Percentiles rank a stretch among this genome's conserved stretches.
Evolutionary conservation across 1,140 invertebrate species (phyloP).

Genomic region (Polypedilum pembai): DNA sequence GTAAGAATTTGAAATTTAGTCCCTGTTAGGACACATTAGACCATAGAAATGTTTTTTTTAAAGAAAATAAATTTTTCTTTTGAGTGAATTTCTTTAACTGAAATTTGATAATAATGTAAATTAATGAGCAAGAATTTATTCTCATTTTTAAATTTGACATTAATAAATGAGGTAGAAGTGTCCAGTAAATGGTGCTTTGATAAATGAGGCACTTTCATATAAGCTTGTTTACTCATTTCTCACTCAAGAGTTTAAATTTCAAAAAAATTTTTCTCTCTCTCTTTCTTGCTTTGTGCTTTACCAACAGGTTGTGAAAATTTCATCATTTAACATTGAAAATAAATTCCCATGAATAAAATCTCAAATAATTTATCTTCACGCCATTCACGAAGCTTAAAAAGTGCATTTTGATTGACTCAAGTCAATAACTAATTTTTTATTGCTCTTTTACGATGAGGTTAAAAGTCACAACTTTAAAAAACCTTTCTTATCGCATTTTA

Average conservation of each 20-base stretch:
- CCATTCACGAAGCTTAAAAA: neutral
- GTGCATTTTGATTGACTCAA: conserved; percentile 5
- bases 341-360: neutral
- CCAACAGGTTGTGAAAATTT: neutral
- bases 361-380: neutral
- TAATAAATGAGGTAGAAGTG: conserved; percentile 13
- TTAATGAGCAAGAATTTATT: neutral
- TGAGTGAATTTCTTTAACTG: neutral
- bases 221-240: conserved; percentile 9
- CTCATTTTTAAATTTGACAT: conserved; percentile 24
- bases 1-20: no score
- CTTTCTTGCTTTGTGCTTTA: neutral
- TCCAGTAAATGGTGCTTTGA: conserved; percentile 15
- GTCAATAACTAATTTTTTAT: neutral
- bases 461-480: neutral
- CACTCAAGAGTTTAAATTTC: neutral
- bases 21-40: no score
- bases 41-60: no score
- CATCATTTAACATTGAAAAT: neutral
- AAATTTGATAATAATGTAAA: conserved; percentile 29
- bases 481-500: no score
- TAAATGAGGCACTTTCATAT: conserved; percentile 21
- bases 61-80: neutral
- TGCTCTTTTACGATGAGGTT: neutral
- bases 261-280: neutral